Conservation (phyloP, 1,140 invertebrate species). For the Aphelinus certus region DNA sequence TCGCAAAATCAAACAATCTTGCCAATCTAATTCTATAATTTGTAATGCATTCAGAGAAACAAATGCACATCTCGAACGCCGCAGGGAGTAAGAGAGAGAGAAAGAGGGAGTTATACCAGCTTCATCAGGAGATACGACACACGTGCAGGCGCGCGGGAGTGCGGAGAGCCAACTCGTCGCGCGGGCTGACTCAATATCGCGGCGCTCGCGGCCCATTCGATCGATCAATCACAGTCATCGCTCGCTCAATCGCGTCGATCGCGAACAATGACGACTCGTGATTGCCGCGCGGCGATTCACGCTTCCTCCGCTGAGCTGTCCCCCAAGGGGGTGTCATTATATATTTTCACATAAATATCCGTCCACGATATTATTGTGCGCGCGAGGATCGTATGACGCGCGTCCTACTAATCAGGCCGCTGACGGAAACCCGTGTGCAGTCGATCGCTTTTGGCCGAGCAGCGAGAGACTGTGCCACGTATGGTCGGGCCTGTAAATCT, state of each 20-base stretch:
- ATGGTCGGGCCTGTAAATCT: no score
- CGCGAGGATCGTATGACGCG: not conserved
- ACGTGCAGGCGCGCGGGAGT: not conserved
- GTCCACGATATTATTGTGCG: not conserved
- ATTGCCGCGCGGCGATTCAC: not conserved
- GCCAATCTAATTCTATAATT: not conserved
- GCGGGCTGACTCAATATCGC: not conserved
- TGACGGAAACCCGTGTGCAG: not conserved
- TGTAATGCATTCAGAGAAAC: slow-evolving; percentile 1
- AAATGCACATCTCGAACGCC: not conserved
- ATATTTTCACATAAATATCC: no score
- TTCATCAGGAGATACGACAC: not conserved
- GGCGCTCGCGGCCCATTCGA: not conserved
- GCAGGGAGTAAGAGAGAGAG: not conserved
- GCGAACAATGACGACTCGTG: slow-evolving; percentile 12
- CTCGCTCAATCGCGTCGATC: not conserved
- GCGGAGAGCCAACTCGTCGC: not conserved
- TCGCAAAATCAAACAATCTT: no score
- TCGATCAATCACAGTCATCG: slow-evolving; percentile 29
- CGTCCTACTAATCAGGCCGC: not conserved
- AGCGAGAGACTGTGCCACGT: not conserved
- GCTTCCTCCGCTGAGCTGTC: not conserved
- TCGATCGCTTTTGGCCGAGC: not conserved
- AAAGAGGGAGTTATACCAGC: no score
- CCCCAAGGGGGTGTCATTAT: no score